Evolutionary conservation across 2,888 invertebrate species (phyloP).

Genomic region (Euzetes globulus): DNA sequence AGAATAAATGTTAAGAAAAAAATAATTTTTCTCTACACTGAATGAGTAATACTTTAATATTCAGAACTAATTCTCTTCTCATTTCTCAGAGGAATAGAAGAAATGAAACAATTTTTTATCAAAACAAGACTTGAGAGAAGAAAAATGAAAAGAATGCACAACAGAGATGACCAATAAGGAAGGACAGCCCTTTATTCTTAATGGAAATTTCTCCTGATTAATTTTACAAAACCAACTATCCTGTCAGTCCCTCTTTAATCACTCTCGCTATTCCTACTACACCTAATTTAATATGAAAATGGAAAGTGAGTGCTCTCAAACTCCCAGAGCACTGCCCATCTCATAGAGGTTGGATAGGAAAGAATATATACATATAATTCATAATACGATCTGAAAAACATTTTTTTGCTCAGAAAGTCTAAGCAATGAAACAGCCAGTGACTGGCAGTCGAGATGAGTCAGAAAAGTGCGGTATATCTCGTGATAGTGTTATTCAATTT

Average conservation of each 20-base stretch:
- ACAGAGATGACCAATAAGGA: neutral
- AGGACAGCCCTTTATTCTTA: neutral
- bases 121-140: neutral
- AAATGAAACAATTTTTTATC: neutral
- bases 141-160: neutral
- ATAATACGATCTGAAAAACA: too few relatives aligned
- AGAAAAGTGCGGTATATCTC: neutral
- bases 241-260: too few relatives aligned
- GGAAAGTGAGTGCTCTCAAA: too few relatives aligned
- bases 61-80: constrained; percentile 2
- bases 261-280: too few relatives aligned
- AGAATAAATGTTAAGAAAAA: neutral
- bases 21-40: neutral
- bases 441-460: neutral
- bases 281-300: too few relatives aligned
- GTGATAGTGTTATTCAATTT: neutral
- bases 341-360: too few relatives aligned
- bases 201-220: too few relatives aligned
- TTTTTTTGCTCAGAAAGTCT: neutral
- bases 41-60: neutral
- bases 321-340: too few relatives aligned
- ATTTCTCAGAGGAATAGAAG: neutral
- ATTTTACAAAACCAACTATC: too few relatives aligned
- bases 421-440: neutral
- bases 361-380: too few relatives aligned